phyloP scores from a whole-genome alignment of 2,888 invertebrate genomes.

The Aquatica leii region DNA sequence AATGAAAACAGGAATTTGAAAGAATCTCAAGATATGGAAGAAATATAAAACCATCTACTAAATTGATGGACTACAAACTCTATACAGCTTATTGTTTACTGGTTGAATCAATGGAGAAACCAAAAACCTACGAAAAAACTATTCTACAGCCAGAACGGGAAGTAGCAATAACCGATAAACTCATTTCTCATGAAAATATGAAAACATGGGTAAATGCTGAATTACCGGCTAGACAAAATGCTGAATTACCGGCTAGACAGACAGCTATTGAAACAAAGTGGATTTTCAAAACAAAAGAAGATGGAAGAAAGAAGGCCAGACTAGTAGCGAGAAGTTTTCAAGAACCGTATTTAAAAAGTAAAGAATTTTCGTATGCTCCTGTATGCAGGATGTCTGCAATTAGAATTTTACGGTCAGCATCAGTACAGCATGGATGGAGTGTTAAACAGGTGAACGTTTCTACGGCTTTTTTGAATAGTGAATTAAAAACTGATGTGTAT shows the following conservation, averaged over 20 bases:
- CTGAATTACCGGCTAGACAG: constrained; percentile 19
- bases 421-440: constrained; percentile 14
- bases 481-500: background rate
- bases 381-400: constrained; percentile 6
- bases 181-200: constrained; percentile 28
- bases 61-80: background rate
- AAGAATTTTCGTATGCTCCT: constrained; percentile 20
- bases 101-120: background rate
- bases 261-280: constrained; percentile 16
- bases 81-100: constrained; percentile 26
- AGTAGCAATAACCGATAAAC: constrained; percentile 38
- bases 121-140: constrained; percentile 15
- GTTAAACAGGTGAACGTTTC: constrained; percentile 22
- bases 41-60: no score
- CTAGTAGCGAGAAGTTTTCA: constrained; percentile 44
- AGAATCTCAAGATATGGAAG: background rate
- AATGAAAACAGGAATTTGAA: no score
- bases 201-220: constrained; percentile 33
- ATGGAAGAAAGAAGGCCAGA: constrained; percentile 40
- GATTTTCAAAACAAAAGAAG: constrained; percentile 22
- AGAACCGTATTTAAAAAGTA: constrained; percentile 19
- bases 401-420: background rate
- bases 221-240: constrained; percentile 15
- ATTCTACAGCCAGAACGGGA: constrained; percentile 23
- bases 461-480: constrained; percentile 23